phyloP scores from a whole-genome alignment of 2,888 invertebrate species.

The Criorhina ranunculi region DNA sequence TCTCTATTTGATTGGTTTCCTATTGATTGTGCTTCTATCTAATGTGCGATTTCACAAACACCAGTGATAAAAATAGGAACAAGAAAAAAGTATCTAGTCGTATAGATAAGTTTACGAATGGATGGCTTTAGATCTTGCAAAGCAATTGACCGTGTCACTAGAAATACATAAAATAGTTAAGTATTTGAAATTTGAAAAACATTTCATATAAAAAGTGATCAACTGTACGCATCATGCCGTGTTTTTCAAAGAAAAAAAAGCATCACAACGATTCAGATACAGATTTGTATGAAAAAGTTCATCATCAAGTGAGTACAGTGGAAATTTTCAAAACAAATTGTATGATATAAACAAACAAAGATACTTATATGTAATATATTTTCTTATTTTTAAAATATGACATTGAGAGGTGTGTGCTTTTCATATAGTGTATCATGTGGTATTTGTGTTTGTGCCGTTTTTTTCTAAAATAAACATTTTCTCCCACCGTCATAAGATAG shows the following conservation, averaged over 20 bases:
- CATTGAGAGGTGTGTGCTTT: slow-evolving; percentile 28
- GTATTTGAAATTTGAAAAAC: slow-evolving; percentile 1
- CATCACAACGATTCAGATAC: slow-evolving; percentile 34
- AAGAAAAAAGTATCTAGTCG: not conserved
- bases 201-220: slow-evolving; percentile 41
- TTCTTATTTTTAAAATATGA: slow-evolving; percentile 62
- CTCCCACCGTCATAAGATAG: not conserved
- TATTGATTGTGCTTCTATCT: slow-evolving; percentile 1
- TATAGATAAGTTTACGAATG: not conserved
- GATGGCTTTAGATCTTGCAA: not conserved
- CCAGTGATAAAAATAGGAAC: slow-evolving; percentile 30
- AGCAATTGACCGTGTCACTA: not conserved
- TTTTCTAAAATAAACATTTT: slow-evolving; percentile 8
- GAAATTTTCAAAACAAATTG: not conserved
- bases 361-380: not conserved
- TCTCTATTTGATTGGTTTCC: not conserved
- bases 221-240: slow-evolving; percentile 67
- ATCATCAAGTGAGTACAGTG: slow-evolving; percentile 54
- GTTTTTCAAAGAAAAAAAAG: slow-evolving; percentile 64
- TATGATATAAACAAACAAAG: not conserved
- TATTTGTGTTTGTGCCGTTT: not conserved
- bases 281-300: slow-evolving; percentile 44
- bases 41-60: not conserved
- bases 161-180: not conserved
- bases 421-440: not conserved